These are phyloP conservation scores for Scaptomyza cyrtandrae DNA, from an alignment of 2,888 invertebrate genomes.

Conservation along the genomic window DNA sequence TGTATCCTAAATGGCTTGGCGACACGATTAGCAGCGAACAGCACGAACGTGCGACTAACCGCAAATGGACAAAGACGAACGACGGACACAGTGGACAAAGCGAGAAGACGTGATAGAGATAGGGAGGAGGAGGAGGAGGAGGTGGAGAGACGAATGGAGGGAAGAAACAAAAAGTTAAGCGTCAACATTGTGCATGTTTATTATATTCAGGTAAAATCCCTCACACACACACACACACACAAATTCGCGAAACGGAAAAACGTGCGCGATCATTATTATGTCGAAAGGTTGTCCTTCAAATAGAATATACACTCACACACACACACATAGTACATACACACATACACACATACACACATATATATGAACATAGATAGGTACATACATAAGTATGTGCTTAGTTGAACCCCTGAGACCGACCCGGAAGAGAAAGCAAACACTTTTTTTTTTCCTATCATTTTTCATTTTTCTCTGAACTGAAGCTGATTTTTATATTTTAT, in stretches of 20 bases:
- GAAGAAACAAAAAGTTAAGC: too few relatives aligned
- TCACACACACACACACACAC: slow-evolving; percentile 20
- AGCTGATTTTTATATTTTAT: background rate
- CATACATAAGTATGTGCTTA: background rate
- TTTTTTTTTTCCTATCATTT: background rate
- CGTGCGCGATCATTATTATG: slow-evolving; percentile 38
- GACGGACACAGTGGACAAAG: too few relatives aligned
- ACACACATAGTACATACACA: too few relatives aligned
- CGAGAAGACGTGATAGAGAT: background rate
- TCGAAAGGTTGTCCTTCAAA: slow-evolving; percentile 63
- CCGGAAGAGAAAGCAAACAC: slow-evolving; percentile 37
- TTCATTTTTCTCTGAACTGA: background rate
- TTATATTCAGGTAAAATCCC: slow-evolving; percentile 76
- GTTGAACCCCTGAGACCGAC: background rate
- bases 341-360: background rate
- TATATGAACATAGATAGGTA: background rate
- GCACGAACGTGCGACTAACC: slow-evolving; percentile 67
- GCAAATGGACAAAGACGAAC: slow-evolving; percentile 50
- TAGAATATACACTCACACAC: slow-evolving; percentile 1
- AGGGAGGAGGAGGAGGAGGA: background rate
- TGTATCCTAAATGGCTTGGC: slow-evolving; percentile 66
- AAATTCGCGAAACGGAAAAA: slow-evolving; percentile 39
- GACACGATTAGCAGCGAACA: slow-evolving; percentile 63
- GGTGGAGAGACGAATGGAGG: background rate
- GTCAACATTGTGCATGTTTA: slow-evolving; percentile 49